Conservation (phyloP, 2,797 vertebrate genomes). For the Carcharodon carcharias region DNA sequence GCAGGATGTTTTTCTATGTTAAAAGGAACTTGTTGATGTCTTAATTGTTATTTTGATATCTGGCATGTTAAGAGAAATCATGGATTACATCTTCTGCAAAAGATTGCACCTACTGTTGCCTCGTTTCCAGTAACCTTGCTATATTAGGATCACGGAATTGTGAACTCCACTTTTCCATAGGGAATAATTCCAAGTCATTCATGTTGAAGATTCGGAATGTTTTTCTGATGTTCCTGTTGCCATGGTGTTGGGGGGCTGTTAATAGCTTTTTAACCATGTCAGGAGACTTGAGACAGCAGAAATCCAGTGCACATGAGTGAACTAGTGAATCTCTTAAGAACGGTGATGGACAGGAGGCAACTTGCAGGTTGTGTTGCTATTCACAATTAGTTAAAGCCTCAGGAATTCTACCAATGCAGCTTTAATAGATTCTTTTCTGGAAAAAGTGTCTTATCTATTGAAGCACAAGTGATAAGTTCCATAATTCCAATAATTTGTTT, state of each 20-base stretch:
- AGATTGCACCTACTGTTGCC: background rate
- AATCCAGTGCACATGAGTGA: background rate
- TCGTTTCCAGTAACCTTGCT: background rate
- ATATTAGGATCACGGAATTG: background rate
- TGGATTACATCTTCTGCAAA: background rate
- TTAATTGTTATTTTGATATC: background rate
- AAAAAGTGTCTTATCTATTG: background rate
- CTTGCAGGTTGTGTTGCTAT: background rate
- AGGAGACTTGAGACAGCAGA: background rate
- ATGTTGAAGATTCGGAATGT: background rate
- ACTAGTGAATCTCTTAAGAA: background rate
- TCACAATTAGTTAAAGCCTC: conserved; percentile 21
- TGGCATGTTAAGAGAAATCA: background rate
- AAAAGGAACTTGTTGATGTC: no score
- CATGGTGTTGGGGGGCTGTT: background rate
- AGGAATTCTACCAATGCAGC: conserved; percentile 19
- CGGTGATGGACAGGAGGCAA: background rate
- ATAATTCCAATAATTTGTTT: background rate
- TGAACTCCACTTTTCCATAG: background rate
- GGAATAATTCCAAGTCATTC: background rate
- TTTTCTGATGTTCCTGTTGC: conserved; percentile 30
- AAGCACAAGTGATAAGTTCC: background rate
- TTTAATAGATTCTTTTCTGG: background rate
- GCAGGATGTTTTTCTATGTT: background rate
- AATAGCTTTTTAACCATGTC: conserved; percentile 11